Base-by-base conservation (phyloP, 2,888 invertebrate species). In the Chorisops tibialis region DNA sequence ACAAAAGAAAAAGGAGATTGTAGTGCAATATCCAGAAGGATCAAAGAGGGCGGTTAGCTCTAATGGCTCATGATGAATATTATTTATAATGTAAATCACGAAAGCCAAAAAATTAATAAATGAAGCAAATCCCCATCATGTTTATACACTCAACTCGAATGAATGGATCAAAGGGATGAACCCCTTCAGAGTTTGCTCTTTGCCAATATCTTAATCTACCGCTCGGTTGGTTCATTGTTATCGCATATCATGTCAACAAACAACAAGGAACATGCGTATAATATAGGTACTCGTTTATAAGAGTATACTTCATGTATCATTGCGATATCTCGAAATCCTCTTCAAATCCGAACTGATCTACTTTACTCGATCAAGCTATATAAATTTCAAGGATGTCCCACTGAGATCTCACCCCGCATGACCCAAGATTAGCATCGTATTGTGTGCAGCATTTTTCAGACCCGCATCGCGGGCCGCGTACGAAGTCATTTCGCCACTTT, bases 321-420 rank as follows among this genome's bases (percentile, higher is more conserved):
- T 30, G 30, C 30, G 30, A 9, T 30, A 30, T 30, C 30, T 30
- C 9, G 30, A 1, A 9, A 30, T 30, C 30, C 30, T 30, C 30
- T 30, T 30, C 30, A 30, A 30, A n/a, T 9, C 5, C 5, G 22
- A 19, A 30, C 35, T 56, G 56, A 56, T 56, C 56, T 30, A 56
- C 56, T 56, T 56, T 24, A 56, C 56, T 56, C 39, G 43, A 56
- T 56, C 56, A 56, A n/a, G 43, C 43, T 45, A 56, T 43, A 56
- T 43, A 56, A 56, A 56, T 56, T 56, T 45, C 19, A 56, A 56
- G 56, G 56, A 56, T 56, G 56, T 56, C 56, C 56, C 56, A 45
- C 56, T 56, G 56, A 56, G 56, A 56, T 56, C 56, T 56, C 39
- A 56, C 24, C 56, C 45, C 56, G 30, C n/a, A 35, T 56, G 56